Percentiles rank a stretch among this genome's conserved stretches.
phyloP scores from a whole-genome alignment of 2,888 invertebrate species.

The Stramonita haemastoma region DNA sequence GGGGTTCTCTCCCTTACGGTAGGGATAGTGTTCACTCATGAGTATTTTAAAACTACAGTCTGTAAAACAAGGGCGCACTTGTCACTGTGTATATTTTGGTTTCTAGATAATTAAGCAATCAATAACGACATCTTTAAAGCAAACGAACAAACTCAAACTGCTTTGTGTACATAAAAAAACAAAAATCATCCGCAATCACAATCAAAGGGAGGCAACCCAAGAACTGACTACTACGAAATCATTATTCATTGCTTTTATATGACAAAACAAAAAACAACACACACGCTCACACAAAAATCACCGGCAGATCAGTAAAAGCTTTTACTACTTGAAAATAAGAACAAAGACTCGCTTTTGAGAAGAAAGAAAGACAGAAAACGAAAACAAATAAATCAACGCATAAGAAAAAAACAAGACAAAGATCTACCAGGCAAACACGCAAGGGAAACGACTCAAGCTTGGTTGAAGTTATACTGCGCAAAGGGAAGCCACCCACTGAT shows the following conservation, averaged over 20 bases:
- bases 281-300: neutral
- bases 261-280: too few species aligned
- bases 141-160: too few species aligned
- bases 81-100: neutral
- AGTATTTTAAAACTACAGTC: neutral
- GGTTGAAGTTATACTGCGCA: too few species aligned
- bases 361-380: neutral
- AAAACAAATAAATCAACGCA: neutral
- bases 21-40: too few species aligned
- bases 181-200: too few species aligned
- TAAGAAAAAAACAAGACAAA: neutral
- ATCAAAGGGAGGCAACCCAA: too few species aligned
- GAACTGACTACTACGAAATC: too few species aligned
- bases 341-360: neutral
- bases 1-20: too few species aligned
- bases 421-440: neutral
- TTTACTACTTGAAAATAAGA: neutral
- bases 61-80: neutral
- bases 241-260: too few species aligned
- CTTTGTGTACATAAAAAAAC: too few species aligned
- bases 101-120: neutral
- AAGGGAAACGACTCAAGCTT: too few species aligned
- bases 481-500: neutral
- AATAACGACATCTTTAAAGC: too few species aligned
- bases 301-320: neutral